Base-by-base conservation (phyloP, 1,140 invertebrate genomes). In the Zaprionus gabonicus region DNA sequence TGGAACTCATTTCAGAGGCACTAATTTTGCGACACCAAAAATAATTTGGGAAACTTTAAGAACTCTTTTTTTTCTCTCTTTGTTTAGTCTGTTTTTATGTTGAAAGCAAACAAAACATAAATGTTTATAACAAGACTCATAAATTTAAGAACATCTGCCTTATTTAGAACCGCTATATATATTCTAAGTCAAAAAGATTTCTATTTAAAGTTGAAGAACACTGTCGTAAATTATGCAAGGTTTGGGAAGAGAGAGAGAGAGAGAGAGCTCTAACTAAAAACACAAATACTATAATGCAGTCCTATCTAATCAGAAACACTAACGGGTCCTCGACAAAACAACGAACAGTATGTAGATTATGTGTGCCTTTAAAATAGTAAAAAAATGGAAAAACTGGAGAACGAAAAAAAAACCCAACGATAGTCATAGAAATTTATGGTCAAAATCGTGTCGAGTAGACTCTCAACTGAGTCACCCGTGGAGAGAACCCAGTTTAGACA, bases 211-310 rank as follows among this genome's bases (percentile, higher is more conserved):
- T 56, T 60, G 17, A 66, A 59, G 13, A 59, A 41, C 53, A 49
- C 63, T 60, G 64, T 76, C 76, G 76, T 88, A 87, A 87, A 88
- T 87, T 84, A 78, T 81, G 81, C 84, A 90, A 87, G 84, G 78
- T 76, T 87, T 51, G 58, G 63, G 58, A 20, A 20, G 20, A 20
- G 20, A 20, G 20, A n/a, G 13, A 31, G 31, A 31, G 15, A n/a
- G 38, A 10, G 23, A n/a, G 38, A 62, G 20, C 12, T 38, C 44
- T 34, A 64, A 66, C 5, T 23, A 60, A 58, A 58, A 60, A 15
- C 10, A 73, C 69, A 62, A 62, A 76, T 72, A 17, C 23, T 20
- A 56, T 12, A 71, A 62, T 12, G n/a, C 17, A 13, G 34, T 64
- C 71, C 68, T 88, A 88, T 87, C 83, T 87, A 78, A 87, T 87